Percentiles rank a stretch among this genome's conserved stretches.
These are phyloP conservation scores for Iselma pallidipennis DNA, from an alignment of 2,888 invertebrate species.

Conservation along the genomic window DNA sequence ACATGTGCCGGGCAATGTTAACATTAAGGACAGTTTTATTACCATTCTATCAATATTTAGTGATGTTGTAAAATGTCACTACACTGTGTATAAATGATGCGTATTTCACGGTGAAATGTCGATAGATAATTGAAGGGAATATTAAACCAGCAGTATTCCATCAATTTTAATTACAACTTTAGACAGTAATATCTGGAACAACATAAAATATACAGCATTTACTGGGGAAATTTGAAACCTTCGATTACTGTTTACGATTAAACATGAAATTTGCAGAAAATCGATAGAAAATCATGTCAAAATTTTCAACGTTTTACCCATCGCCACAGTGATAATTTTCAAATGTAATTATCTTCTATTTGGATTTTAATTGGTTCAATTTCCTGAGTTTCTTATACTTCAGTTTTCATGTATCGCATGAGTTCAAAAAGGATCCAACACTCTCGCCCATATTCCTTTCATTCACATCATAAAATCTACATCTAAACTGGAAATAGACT, in stretches of 20 bases:
- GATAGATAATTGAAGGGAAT: neutral
- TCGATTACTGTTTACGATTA: neutral
- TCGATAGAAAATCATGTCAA: too few relatives aligned
- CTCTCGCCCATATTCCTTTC: neutral
- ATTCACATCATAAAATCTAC: neutral
- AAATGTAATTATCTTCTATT: neutral
- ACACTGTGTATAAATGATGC: neutral
- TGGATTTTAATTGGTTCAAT: neutral
- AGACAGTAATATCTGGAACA: neutral
- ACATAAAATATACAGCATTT: neutral
- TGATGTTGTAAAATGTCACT: neutral
- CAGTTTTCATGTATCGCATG: too few relatives aligned
- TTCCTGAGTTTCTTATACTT: neutral
- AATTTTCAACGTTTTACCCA: too few relatives aligned
- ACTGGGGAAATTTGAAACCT: neutral
- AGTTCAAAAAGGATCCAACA: too few relatives aligned
- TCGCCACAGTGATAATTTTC: too few relatives aligned
- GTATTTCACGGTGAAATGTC: neutral
- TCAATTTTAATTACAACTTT: neutral
- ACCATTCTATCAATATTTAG: neutral
- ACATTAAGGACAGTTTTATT: neutral
- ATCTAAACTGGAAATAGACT: neutral
- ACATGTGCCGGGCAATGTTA: neutral
- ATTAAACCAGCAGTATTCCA: neutral
- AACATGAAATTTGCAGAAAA: neutral